A percentile compares a stretch with the other conserved stretches of the same genome.
These are phyloP conservation scores for Polia nebulosa DNA, from an alignment of 2,888 invertebrate genomes.

Conservation along the genomic window DNA sequence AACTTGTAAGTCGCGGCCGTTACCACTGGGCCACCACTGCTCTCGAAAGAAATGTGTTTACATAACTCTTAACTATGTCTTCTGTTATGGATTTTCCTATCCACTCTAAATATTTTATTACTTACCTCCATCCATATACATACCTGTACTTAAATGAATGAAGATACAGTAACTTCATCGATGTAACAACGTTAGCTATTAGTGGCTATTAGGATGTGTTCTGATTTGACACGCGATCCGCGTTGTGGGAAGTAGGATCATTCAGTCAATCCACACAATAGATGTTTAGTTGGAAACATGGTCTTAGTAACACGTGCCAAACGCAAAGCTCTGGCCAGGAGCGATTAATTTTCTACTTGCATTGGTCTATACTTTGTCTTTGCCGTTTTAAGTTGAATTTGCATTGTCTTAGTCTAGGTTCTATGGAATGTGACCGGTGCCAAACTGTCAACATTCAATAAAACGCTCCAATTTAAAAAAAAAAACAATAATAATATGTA, in stretches of 20 bases:
- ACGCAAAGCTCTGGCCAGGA: slow-evolving; percentile 66
- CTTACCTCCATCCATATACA: not conserved
- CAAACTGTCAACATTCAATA: slow-evolving; percentile 24
- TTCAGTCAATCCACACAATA: slow-evolving; percentile 72
- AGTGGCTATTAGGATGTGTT: slow-evolving; percentile 40
- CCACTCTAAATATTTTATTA: not conserved
- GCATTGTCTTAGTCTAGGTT: slow-evolving; percentile 42
- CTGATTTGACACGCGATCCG: slow-evolving; percentile 72
- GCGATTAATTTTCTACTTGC: slow-evolving; percentile 70
- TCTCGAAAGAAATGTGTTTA: too few relatives aligned
- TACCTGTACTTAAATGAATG: not conserved
- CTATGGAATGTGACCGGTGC: slow-evolving; percentile 1
- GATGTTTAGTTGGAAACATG: slow-evolving; percentile 70
- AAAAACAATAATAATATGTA: not conserved
- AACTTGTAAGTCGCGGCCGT: too few relatives aligned
- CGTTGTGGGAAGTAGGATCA: slow-evolving; percentile 68
- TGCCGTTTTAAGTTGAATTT: slow-evolving; percentile 50
- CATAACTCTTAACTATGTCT: not conserved
- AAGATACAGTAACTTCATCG: not conserved
- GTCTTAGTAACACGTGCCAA: slow-evolving; percentile 57
- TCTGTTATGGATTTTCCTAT: not conserved
- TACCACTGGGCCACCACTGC: too few relatives aligned
- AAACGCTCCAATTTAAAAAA: not conserved
- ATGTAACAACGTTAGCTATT: slow-evolving; percentile 12
- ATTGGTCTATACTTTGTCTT: too few relatives aligned